These are phyloP conservation scores for Copidosoma floridanum DNA, from an alignment of 1,140 invertebrate genomes.

Conservation along the genomic window DNA sequence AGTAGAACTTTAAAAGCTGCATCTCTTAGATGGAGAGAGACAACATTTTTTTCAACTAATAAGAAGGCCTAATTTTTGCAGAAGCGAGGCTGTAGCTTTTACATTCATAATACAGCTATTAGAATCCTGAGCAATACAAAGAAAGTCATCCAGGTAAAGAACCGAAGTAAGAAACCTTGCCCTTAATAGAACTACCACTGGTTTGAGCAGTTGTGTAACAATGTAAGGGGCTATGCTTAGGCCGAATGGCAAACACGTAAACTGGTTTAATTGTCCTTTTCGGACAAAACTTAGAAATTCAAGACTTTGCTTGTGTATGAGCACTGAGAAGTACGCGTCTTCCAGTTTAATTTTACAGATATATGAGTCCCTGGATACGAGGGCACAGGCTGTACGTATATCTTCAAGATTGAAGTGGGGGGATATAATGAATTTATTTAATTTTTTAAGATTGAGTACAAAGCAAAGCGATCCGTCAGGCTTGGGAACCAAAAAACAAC, in stretches of 20 bases:
- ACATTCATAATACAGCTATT: slow-evolving; percentile 2
- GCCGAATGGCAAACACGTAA: no score
- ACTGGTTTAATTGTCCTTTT: background rate
- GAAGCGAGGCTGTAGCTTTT: background rate
- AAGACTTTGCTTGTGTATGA: background rate
- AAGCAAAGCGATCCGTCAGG: background rate
- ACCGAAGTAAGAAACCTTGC: slow-evolving; percentile 2
- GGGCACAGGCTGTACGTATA: slow-evolving; percentile 1
- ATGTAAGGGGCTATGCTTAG: slow-evolving; percentile 4
- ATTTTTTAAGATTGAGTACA: background rate
- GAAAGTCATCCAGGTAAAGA: slow-evolving; percentile 14
- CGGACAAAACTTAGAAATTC: slow-evolving; percentile 13
- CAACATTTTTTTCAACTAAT: slow-evolving; percentile 12
- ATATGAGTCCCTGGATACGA: background rate
- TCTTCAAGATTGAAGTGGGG: background rate
- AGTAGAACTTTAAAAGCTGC: slow-evolving; percentile 12
- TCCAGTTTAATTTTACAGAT: slow-evolving; percentile 12
- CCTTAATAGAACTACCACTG: background rate
- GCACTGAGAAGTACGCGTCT: slow-evolving; percentile 12
- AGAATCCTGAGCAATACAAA: background rate
- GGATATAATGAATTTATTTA: background rate
- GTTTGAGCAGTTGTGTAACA: slow-evolving; percentile 18
- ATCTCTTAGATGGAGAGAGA: background rate
- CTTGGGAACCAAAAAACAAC: background rate
- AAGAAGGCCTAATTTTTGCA: slow-evolving; percentile 7